A percentile compares a stretch with the other conserved stretches of the same genome.
Conservation (phyloP, 2,888 invertebrate genomes). For the Chymomyza fuscimana region DNA sequence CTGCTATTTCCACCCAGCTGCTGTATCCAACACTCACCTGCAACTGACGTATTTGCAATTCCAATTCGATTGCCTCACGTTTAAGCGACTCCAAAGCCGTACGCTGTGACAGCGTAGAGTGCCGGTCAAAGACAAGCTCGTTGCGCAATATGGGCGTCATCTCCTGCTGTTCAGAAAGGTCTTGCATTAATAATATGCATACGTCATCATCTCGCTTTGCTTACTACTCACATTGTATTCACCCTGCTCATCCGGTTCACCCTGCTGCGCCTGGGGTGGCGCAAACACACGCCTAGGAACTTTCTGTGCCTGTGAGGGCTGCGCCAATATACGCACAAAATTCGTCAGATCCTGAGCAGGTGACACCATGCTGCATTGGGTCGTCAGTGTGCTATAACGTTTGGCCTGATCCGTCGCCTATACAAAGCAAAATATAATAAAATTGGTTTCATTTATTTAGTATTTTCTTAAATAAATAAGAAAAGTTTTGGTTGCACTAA, state of each 20-base stretch:
- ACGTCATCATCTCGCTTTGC: background rate
- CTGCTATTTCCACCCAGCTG: background rate
- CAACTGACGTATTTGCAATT: slow-evolving; percentile 91
- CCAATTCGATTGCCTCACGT: slow-evolving; percentile 91
- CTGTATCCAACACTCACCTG: slow-evolving; percentile 80
- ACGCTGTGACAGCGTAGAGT: slow-evolving; percentile 86
- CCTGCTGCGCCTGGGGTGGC: slow-evolving; percentile 83
- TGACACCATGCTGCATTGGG: slow-evolving; percentile 88
- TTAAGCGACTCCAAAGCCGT: slow-evolving; percentile 88
- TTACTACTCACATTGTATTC: slow-evolving; percentile 80
- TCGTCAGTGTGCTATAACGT: slow-evolving; percentile 89
- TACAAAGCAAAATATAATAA: background rate
- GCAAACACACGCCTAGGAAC: slow-evolving; percentile 81
- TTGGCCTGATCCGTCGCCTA: slow-evolving; percentile 90
- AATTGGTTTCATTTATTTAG: background rate
- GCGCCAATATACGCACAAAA: slow-evolving; percentile 86
- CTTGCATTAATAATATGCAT: slow-evolving; percentile 3
- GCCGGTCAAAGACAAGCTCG: slow-evolving; percentile 90
- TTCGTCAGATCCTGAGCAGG: slow-evolving; percentile 82
- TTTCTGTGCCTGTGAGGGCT: slow-evolving; percentile 80
- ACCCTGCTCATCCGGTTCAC: slow-evolving; percentile 79
- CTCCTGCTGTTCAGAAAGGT: slow-evolving; percentile 80
- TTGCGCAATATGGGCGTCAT: slow-evolving; percentile 88
- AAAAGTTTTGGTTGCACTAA: too few species aligned
- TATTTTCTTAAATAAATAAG: background rate